Conservation (phyloP, 2,888 invertebrate genomes). For the Noctua janthe region DNA sequence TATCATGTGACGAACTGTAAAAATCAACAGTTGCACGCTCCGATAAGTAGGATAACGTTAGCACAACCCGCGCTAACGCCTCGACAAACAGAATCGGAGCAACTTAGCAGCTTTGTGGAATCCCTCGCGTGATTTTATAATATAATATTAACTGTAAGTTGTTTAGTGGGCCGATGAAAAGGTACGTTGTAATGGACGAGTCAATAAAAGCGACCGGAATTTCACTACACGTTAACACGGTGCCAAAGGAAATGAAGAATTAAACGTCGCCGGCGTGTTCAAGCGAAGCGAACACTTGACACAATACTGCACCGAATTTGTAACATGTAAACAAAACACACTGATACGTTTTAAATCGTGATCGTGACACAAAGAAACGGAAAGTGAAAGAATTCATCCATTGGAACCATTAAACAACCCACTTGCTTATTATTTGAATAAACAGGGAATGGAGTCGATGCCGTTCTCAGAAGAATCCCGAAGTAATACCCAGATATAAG, state of each 20-base stretch:
- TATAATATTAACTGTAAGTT: conserved; percentile 87
- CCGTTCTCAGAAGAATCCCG: conserved; percentile 84
- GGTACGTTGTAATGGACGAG: conserved; percentile 73
- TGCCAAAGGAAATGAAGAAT: conserved; percentile 64
- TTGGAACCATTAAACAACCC: conserved; percentile 80
- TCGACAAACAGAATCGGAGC: conserved; percentile 81
- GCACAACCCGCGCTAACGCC: conserved; percentile 81
- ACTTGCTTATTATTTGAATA: conserved; percentile 83
- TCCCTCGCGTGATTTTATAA: conserved; percentile 88
- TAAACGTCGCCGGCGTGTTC: conserved; percentile 27
- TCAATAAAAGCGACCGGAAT: conserved; percentile 84
- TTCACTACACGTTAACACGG: conserved; percentile 78
- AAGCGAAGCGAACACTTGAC: conserved; percentile 30
- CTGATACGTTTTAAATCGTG: conserved; percentile 74
- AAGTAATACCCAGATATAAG: conserved; percentile 78
- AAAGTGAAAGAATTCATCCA: conserved; percentile 84
- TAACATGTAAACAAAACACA: conserved; percentile 52
- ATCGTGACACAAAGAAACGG: conserved; percentile 80
- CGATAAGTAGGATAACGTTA: conserved; percentile 87
- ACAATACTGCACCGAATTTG: conserved; percentile 61
- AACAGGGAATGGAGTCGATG: conserved; percentile 80
- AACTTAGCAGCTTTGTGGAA: conserved; percentile 74
- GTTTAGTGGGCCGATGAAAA: conserved; percentile 81
- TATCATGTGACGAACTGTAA: conserved; percentile 81
- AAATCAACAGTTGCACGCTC: conserved; percentile 80